Conservation (phyloP, 2,888 invertebrate species). For the Melolontha melolontha region DNA sequence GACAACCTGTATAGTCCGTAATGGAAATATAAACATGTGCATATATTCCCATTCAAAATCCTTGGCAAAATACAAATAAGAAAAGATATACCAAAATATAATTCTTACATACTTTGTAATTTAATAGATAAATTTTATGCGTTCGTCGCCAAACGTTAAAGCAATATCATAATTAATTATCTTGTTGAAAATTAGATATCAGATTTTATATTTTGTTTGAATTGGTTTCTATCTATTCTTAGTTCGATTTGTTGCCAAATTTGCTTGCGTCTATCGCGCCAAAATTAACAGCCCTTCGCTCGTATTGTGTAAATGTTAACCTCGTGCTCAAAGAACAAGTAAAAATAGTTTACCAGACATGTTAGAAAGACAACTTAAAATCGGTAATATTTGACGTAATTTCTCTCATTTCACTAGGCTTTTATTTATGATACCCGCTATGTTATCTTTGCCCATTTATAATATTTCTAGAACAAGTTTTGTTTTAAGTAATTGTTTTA, state of each 20-base stretch:
- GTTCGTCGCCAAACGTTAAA: not conserved
- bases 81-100: too few relatives aligned
- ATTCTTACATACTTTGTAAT: too few relatives aligned
- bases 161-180: conserved; percentile 13
- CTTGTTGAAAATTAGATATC: conserved; percentile 20
- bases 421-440: not conserved
- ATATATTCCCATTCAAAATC: too few relatives aligned
- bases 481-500: too few relatives aligned
- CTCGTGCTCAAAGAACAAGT: conserved; percentile 13
- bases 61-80: too few relatives aligned
- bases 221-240: not conserved
- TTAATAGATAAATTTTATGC: too few relatives aligned
- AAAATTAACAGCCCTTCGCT: conserved; percentile 27
- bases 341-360: conserved; percentile 14
- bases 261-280: conserved; percentile 28
- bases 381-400: conserved; percentile 11
- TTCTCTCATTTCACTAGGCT: conserved; percentile 7
- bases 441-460: too few relatives aligned
- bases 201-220: conserved; percentile 21
- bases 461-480: too few relatives aligned
- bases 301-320: conserved; percentile 28
- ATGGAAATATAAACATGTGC: too few relatives aligned
- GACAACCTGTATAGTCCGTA: too few relatives aligned
- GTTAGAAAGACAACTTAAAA: conserved; percentile 9
- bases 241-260: conserved; percentile 22